phyloP scores from a whole-genome alignment of 2,888 invertebrate species.

The Serrognathus titanus region DNA sequence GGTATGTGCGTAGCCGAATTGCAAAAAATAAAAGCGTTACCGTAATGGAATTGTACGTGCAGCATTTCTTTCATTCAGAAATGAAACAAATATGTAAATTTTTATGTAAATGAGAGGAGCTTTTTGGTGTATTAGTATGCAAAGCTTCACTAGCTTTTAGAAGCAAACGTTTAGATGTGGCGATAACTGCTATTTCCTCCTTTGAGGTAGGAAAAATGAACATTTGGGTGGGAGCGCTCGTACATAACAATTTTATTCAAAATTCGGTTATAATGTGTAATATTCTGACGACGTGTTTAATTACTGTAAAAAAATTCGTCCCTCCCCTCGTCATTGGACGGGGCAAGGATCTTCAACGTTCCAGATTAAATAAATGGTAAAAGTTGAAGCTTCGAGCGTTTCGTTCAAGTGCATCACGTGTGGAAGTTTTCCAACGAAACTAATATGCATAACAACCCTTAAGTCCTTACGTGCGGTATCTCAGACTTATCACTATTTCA shows the following conservation, averaged over 20 bases:
- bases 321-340: too few relatives aligned
- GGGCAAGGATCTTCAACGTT: too few relatives aligned
- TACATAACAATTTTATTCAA: constrained; percentile 24
- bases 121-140: constrained; percentile 33
- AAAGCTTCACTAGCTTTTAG: constrained; percentile 34
- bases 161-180: constrained; percentile 31
- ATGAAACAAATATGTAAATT: constrained; percentile 34
- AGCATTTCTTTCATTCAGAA: constrained; percentile 16
- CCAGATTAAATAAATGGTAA: too few relatives aligned
- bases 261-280: constrained; percentile 19
- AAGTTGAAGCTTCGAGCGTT: too few relatives aligned
- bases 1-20: too few relatives aligned
- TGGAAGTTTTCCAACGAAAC: too few relatives aligned
- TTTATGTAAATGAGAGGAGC: constrained; percentile 32
- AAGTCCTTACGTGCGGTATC: too few relatives aligned
- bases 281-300: constrained; percentile 33
- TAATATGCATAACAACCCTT: too few relatives aligned
- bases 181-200: constrained; percentile 39
- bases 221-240: constrained; percentile 36
- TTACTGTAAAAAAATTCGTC: constrained; percentile 5
- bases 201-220: constrained; percentile 37
- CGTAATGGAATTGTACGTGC: neutral
- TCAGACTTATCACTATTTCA: too few relatives aligned
- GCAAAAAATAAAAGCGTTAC: neutral
- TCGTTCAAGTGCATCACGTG: too few relatives aligned